A percentile compares a stretch with the other conserved stretches of the same genome.
These are phyloP conservation scores for Drosophila cardini DNA, from an alignment of 1,140 invertebrate genomes.

Conservation along the genomic window DNA sequence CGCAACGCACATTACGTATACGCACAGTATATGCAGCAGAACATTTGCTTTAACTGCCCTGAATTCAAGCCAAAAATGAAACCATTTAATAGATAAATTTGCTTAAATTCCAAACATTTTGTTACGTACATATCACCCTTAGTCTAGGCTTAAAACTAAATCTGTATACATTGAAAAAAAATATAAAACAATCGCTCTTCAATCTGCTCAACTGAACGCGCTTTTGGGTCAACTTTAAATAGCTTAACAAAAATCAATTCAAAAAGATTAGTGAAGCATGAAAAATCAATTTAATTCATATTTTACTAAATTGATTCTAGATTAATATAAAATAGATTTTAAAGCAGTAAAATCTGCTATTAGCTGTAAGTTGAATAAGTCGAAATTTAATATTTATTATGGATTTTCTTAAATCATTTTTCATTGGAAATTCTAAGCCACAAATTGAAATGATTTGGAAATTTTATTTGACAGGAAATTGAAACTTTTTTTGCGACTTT, in stretches of 20 bases:
- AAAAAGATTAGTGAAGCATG: not conserved
- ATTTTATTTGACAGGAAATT: too few relatives aligned
- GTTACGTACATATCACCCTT: not conserved
- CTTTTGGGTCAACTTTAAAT: not conserved
- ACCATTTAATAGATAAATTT: slow-evolving; percentile 4
- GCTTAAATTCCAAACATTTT: not conserved
- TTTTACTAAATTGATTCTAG: too few relatives aligned
- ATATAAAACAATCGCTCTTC: not conserved
- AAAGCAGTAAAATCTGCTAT: too few relatives aligned
- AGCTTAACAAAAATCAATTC: not conserved
- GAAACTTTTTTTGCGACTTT: slow-evolving; percentile 5
- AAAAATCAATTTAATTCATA: not conserved
- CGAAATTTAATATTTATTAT: too few relatives aligned
- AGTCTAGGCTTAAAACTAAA: not conserved
- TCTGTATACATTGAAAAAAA: not conserved
- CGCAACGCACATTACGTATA: slow-evolving; percentile 23
- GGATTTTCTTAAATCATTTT: too few relatives aligned
- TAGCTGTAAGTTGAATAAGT: too few relatives aligned
- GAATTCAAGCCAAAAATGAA: not conserved
- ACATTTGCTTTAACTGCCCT: not conserved
- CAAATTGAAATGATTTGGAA: too few relatives aligned
- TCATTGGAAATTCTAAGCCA: too few relatives aligned
- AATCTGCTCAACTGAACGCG: not conserved
- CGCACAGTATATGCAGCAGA: not conserved
- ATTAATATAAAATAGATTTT: too few relatives aligned